Evolutionary conservation across 2,797 vertebrate species (phyloP).

Genomic region (Pterois miles): DNA sequence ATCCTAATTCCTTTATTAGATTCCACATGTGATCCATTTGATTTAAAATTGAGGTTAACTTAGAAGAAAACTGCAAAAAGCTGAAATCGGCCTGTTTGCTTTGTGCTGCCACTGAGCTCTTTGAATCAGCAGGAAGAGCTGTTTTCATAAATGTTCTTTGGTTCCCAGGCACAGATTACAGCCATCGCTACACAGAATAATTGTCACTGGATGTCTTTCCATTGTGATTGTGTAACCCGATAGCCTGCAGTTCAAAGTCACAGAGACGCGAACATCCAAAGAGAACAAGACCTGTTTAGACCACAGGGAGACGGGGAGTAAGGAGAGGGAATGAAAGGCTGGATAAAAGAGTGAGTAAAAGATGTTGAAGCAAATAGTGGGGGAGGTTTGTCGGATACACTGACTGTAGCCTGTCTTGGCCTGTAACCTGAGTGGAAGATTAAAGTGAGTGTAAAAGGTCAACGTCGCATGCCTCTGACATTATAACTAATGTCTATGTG

Average conservation of each 20-base stretch:
- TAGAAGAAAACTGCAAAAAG: conserved; percentile 11
- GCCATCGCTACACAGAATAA: conserved; percentile 37
- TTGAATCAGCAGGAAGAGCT: conserved; percentile 35
- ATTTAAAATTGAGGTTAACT: conserved; percentile 35
- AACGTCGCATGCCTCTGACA: conserved; percentile 19
- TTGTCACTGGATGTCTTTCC: conserved; percentile 61
- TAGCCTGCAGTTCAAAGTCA: conserved; percentile 45
- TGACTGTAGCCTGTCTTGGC: conserved; percentile 35
- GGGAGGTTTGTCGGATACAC: conserved; percentile 23
- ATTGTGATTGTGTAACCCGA: conserved; percentile 67
- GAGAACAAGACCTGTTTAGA: conserved; percentile 49
- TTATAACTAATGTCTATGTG: conserved; percentile 38
- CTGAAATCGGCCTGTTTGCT: conserved; percentile 38
- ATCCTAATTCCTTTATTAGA: conserved; percentile 6
- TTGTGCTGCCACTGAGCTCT: conserved; percentile 18
- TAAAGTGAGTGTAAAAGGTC: conserved; percentile 60
- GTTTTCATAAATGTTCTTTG: conserved; percentile 55
- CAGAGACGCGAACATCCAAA: conserved; percentile 19
- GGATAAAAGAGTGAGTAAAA: conserved; percentile 54
- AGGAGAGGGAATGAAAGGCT: neutral
- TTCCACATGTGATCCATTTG: neutral
- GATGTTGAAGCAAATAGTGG: conserved; percentile 30
- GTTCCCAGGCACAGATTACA: conserved; percentile 53
- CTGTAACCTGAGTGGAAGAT: conserved; percentile 53
- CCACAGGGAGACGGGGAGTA: conserved; percentile 17